Evolutionary conservation across 1,140 invertebrate genomes (phyloP).

Genomic region (Neelides sp.): DNA sequence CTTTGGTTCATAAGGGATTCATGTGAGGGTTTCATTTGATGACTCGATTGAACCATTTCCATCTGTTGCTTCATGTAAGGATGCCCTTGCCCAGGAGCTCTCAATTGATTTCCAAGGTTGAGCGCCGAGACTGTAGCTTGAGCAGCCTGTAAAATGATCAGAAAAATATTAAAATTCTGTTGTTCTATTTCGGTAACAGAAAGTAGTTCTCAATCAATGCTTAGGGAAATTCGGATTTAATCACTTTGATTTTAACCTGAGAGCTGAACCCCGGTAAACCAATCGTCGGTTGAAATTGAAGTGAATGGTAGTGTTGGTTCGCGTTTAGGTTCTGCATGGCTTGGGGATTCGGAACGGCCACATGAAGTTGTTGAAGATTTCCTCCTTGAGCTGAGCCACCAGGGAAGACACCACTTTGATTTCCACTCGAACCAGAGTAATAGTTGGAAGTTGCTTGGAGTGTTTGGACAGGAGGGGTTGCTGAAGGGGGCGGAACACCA

Average conservation of each 20-base stretch:
- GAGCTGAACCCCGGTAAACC: constrained; percentile 14
- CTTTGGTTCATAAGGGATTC: constrained; percentile 17
- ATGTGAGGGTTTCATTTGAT: constrained; percentile 14
- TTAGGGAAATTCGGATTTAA: neutral
- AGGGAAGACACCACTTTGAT: constrained; percentile 13
- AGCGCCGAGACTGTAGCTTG: constrained; percentile 15
- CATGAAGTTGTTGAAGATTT: constrained; percentile 16
- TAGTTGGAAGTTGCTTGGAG: constrained; percentile 9
- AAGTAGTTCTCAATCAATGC: neutral
- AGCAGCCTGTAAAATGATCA: constrained; percentile 12
- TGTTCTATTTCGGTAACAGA: neutral
- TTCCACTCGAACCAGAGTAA: constrained; percentile 16
- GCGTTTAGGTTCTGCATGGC: constrained; percentile 12
- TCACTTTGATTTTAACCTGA: constrained; percentile 7
- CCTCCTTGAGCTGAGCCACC: constrained; percentile 7
- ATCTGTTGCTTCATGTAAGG: constrained; percentile 13
- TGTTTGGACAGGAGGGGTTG: constrained; percentile 22
- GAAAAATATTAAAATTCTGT: neutral
- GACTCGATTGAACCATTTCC: constrained; percentile 9
- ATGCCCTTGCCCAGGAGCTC: constrained; percentile 5
- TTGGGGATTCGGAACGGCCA: constrained; percentile 13
- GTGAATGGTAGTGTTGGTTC: neutral
- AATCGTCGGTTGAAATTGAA: constrained; percentile 6
- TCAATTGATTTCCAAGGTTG: constrained; percentile 14
- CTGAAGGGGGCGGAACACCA: constrained; percentile 17